Evolutionary conservation across 2,797 vertebrate genomes (phyloP), one percentile per base, ranked within the genome.

Genomic region (Pipistrellus kuhlii): DNA sequence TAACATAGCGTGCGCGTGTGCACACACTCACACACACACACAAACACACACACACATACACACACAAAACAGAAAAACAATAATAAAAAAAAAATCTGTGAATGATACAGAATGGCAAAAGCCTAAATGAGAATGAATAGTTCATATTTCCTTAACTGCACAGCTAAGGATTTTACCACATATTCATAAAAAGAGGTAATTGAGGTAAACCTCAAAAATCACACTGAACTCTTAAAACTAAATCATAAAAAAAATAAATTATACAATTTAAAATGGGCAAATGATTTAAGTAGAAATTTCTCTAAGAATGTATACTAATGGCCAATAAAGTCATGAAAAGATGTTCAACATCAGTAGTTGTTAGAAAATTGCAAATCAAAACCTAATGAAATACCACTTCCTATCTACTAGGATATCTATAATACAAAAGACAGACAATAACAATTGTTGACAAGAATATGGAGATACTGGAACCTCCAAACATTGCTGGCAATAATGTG

Each of bases 131-230:
- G 27, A 90, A 68, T 27, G 23, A 87, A 72, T 27, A 75, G 14
- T n/a, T 75, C 6, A 8, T 55, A 73, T 89, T 73, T 73, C 35
- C 51, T 85, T 64, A 93, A 93, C n/a, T 44, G 75, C 44, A 76
- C 25, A 32, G 27, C 76, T 44, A 86, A 87, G 41, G 41, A 44
- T 77, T 89, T 80, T 66, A 82, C 87, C 68, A 86, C 23, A 75
- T 32, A 48, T 78, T 85, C 69, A 68, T 88, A 85, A 48, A 73
- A 73, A 91, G 59, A 59, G 55, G 59, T 55, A 80, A 68, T 75
- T 94, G 83, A 88, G 59, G 62, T 78, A 91, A 95, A 86, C 64
- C 80, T 91, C 75, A 91, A 46, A 94, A 94, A 73, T 94, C 17
- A 59, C 18, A 88, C 23, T 93, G 57, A 51, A 66, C 15, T 68